phyloP scores from a whole-genome alignment of 30 jellyfish, hydroid and myxozoan genomes.

The Clytia hemisphaerica region DNA sequence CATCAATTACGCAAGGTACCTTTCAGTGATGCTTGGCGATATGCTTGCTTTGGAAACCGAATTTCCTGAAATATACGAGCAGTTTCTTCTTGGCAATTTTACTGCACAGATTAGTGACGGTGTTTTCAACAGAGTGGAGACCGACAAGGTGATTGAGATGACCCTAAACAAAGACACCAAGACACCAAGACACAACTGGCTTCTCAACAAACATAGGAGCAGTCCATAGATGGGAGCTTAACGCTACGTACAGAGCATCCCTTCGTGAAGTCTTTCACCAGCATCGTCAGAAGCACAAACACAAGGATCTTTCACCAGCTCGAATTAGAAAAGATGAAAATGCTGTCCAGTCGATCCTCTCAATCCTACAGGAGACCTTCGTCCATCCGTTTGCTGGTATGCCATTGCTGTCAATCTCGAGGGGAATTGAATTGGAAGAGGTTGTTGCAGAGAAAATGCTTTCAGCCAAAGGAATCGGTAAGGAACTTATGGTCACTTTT shows the following conservation, averaged over 20 bases:
- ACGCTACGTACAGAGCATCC: background rate
- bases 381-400: background rate
- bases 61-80: background rate
- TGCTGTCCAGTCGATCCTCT: background rate
- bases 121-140: background rate
- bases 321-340: slow-evolving; percentile 17
- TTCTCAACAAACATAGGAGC: background rate
- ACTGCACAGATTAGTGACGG: background rate
- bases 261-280: slow-evolving; percentile 12
- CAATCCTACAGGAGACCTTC: background rate
- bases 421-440: background rate
- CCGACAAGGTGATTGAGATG: background rate
- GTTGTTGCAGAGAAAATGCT: too few species aligned
- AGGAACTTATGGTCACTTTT: background rate
- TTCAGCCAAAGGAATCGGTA: background rate
- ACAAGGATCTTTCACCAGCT: slow-evolving; percentile 11
- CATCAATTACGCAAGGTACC: slow-evolving; percentile 9
- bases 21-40: background rate
- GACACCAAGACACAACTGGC: slow-evolving; percentile 3
- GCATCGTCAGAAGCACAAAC: slow-evolving; percentile 8
- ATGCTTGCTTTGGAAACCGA: background rate
- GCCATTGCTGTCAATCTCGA: background rate
- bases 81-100: background rate
- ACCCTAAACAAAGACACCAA: slow-evolving; percentile 1
- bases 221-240: background rate